Base-by-base conservation (phyloP, 2,888 invertebrate genomes). In the Muschampia plurimacula region DNA sequence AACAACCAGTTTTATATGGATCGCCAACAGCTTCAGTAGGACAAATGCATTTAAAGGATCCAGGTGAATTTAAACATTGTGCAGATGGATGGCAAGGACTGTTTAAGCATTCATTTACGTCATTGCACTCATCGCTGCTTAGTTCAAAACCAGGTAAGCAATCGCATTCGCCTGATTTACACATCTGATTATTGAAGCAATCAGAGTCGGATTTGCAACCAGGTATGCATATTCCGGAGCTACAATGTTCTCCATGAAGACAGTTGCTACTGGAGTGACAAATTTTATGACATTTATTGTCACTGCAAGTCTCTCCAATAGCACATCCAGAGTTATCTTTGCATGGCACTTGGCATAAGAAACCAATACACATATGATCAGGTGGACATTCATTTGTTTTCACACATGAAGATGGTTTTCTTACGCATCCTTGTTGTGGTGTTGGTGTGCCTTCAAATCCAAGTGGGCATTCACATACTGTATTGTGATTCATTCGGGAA, bases 251-350 rank as follows among this genome's bases (percentile, higher is more conserved):
- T 66, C 98, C 98, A 2, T 97, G 97, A 80, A 98, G 94, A 82
- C 98, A 98, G 84, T 98, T 98, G 82, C 97, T 97, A 85, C 98
- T 98, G 10, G 97, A 96, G 84, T 98, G 98, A 85, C 98, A 98
- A 49, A 98, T 96, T 93, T 98, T 98, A 28, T 96, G 95, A 82
- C 98, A 98, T 77, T 96, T 95, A 77, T 95, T 96, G 79, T 97
- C 96, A 74, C 95, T 95, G 83, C 98, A 98, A 75, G 97, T 96
- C 90, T 98, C 98, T 13, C 98, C 98, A 59, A 97, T 95, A 0
- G 98, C 98, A 84, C 98, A 98, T 32, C 95, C 95, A 0, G 95
- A 94, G 75, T 96, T 96, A 75, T 96, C 96, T 77, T 95, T 95
- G 83, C 98, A 98, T 5, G 97, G 96, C 52, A 97, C 95, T 84